Percentiles rank a stretch among this genome's conserved stretches.
phyloP scores from a whole-genome alignment of 2,888 invertebrate genomes.

The Biston stratarius region DNA sequence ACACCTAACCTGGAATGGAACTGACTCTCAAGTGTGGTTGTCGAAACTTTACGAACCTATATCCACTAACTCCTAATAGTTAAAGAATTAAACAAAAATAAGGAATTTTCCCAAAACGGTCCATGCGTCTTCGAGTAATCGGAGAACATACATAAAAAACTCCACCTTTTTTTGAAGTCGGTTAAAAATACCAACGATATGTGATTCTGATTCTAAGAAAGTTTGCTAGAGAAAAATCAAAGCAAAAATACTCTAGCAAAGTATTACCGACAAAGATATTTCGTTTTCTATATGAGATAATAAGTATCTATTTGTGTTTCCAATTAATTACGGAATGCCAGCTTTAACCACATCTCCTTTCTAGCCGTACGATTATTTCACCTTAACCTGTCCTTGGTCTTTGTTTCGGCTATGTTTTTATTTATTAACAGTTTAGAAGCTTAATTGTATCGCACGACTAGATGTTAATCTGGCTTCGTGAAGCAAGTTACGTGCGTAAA shows the following conservation, averaged over 20 bases:
- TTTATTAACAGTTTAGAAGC: slow-evolving; percentile 9
- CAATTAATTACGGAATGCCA: slow-evolving; percentile 4
- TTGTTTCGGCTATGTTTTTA: background rate
- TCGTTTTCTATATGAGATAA: background rate
- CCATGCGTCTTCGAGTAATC: too few species aligned
- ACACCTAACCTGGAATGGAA: too few species aligned
- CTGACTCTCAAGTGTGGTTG: too few species aligned
- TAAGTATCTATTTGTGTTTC: slow-evolving; percentile 1
- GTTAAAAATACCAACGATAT: background rate
- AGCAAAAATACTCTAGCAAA: background rate
- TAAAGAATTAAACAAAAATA: too few species aligned
- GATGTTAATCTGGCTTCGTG: slow-evolving; percentile 22
- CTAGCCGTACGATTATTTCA: background rate
- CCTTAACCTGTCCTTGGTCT: slow-evolving; percentile 17
- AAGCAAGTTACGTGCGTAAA: slow-evolving; percentile 27
- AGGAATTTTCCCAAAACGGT: too few species aligned
- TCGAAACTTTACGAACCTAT: too few species aligned
- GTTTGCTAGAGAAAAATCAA: background rate
- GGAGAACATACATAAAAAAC: too few species aligned
- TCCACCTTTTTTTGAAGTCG: too few species aligned
- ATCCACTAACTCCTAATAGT: too few species aligned
- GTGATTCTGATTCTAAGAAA: slow-evolving; percentile 3
- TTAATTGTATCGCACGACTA: slow-evolving; percentile 16
- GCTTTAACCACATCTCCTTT: background rate
- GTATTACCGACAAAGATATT: background rate